phyloP scores from a whole-genome alignment of 2,888 invertebrate species.

The Ganaspis brasiliensis region DNA sequence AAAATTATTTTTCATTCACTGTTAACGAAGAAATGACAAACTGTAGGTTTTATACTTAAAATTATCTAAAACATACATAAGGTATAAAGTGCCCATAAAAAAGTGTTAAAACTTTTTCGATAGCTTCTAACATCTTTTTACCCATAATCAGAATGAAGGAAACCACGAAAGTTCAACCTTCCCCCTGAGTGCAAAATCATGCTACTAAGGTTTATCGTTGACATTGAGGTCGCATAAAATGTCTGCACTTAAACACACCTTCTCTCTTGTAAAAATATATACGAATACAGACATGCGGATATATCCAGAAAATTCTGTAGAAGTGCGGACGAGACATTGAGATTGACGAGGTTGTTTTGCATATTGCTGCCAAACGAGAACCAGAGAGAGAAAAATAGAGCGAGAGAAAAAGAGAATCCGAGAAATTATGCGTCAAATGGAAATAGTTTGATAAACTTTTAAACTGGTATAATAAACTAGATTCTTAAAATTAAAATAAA shows the following conservation, averaged over 20 bases:
- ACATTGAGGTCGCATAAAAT: conserved; percentile 20
- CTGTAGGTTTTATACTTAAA: neutral
- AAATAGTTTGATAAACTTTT: conserved; percentile 22
- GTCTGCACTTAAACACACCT: conserved; percentile 37
- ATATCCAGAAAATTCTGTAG: neutral
- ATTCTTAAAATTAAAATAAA: neutral
- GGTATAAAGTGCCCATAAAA: neutral
- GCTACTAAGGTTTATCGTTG: conserved; percentile 28
- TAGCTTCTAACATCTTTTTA: neutral
- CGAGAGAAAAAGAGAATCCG: neutral
- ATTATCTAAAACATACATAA: neutral
- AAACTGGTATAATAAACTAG: neutral
- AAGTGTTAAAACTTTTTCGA: neutral
- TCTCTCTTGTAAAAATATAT: neutral
- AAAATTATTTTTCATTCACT: too few species aligned
- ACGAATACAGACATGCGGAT: conserved; percentile 22
- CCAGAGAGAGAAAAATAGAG: neutral
- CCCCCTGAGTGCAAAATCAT: conserved; percentile 35
- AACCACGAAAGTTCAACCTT: conserved; percentile 7
- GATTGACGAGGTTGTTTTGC: conserved; percentile 41
- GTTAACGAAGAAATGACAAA: too few species aligned
- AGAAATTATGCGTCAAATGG: conserved; percentile 13
- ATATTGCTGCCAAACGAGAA: conserved; percentile 42
- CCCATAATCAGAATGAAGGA: conserved; percentile 1
- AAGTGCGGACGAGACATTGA: conserved; percentile 17